Evolutionary conservation across 2,113 vertebrate genomes (phyloP), one percentile per base, ranked within the genome.

Genomic region (Chroicocephalus ridibundus): DNA sequence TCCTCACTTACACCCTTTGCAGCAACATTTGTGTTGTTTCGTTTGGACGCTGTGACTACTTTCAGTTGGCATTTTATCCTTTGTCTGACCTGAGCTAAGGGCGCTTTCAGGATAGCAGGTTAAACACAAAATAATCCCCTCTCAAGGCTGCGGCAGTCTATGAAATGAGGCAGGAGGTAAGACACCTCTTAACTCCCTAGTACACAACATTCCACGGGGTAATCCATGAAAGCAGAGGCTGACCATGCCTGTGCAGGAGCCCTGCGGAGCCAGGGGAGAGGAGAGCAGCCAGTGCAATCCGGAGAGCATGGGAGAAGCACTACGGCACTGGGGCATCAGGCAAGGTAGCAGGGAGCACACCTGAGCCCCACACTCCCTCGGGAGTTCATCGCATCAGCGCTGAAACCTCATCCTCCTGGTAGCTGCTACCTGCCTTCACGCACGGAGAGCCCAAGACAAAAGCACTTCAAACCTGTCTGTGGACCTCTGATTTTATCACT

Each of bases 41-140:
- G 0, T 66, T 70, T 42, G 55, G 64, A 58, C 3, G 5, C 60
- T 34, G 47, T 26, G 55, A 77, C 40, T 75, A 46, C 91, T n/a
- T 83, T 38, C 55, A 78, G 55, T 11, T 32, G 47, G n/a, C 80
- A 47, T 66, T 91, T 26, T 75, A 64, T 81, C 88, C 83, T 71
- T 54, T 62, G 60, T 47, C 72, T 86, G 94, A 96, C 88, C 86
- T 49, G 72, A 86, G 80, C 76, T 62, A 47, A 74, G 49, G 83
- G 55, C 58, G 68, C 90, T 81, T 91, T 92, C 86, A 74, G 94
- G 94, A 81, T 7, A 78, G 80, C 32, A n/a, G 68, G 93, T 88
- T 95, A 94, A 94, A 93, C 91, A 55, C 88, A 81, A 92, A 94
- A 94, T 95, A 94, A 94, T 94, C 88, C 72, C 60, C 31, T 90